Conservation (phyloP, 2,797 vertebrate species). For the Cryptoprocta ferox region DNA sequence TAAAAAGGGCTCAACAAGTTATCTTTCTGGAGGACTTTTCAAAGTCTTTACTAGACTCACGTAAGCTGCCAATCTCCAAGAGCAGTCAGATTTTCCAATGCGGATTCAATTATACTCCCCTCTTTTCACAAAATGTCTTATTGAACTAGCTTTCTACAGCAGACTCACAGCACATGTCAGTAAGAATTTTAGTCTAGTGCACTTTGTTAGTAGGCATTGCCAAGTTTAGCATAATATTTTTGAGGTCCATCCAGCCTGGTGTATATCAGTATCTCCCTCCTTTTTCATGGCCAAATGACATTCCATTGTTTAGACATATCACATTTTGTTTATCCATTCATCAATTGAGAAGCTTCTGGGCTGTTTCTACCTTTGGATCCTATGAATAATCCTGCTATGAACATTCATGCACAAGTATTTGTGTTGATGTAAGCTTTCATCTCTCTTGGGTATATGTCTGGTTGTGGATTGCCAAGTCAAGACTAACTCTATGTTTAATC, state of each 20-base stretch:
- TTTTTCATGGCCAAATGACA: neutral
- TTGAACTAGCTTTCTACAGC: neutral
- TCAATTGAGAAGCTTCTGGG: neutral
- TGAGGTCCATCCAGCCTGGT: neutral
- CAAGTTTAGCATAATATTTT: neutral
- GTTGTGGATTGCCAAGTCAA: neutral
- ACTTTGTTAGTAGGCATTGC: neutral
- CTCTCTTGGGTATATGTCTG: neutral
- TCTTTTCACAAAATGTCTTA: neutral
- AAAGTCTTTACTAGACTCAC: neutral
- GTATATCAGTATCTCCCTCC: neutral
- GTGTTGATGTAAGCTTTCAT: neutral
- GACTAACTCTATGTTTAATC: neutral
- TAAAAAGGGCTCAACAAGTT: neutral
- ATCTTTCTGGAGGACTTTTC: neutral
- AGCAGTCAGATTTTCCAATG: neutral
- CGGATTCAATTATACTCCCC: fast-evolving
- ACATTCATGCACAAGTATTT: neutral
- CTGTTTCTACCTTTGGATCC: neutral
- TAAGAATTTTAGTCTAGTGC: neutral
- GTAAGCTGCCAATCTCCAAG: neutral
- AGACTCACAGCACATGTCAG: neutral
- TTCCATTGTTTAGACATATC: neutral
- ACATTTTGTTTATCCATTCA: neutral
- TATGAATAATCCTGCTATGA: neutral